Evolutionary conservation across 2,797 vertebrate species (phyloP).

Genomic region (Calcarius lapponicus): DNA sequence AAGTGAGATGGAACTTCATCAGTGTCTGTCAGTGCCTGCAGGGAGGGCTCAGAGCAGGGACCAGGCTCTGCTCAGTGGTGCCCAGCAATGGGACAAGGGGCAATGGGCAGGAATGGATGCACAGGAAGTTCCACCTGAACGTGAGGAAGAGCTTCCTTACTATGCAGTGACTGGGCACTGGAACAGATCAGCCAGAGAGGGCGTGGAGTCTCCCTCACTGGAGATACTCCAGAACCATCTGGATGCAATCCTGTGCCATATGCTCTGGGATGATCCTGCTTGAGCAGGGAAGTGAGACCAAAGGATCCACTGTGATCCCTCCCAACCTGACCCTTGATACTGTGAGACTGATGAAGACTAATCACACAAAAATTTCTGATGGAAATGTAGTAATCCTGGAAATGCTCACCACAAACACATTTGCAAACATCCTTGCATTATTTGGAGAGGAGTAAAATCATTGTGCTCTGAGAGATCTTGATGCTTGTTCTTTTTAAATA

Average conservation of each 20-base stretch:
- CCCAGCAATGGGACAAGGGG: neutral
- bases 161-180: rapidly evolving
- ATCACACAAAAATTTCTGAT: neutral
- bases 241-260: rapidly evolving
- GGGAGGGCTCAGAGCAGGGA: neutral
- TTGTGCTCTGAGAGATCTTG: neutral
- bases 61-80: neutral
- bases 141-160: rapidly evolving
- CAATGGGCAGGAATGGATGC: rapidly evolving
- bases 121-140: too few relatives aligned
- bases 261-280: neutral
- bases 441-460: neutral
- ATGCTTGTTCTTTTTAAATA: neutral
- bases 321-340: too few relatives aligned
- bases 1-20: rapidly evolving
- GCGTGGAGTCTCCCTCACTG: neutral
- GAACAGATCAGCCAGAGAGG: rapidly evolving
- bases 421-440: neutral
- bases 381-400: neutral
- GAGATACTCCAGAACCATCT: neutral
- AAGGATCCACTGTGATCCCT: rapidly evolving
- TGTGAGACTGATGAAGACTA: neutral
- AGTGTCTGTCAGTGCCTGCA: neutral
- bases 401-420: neutral
- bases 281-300: neutral